phyloP scores from a whole-genome alignment of 2,888 invertebrate genomes.

The Psylliodes chrysocephalus region DNA sequence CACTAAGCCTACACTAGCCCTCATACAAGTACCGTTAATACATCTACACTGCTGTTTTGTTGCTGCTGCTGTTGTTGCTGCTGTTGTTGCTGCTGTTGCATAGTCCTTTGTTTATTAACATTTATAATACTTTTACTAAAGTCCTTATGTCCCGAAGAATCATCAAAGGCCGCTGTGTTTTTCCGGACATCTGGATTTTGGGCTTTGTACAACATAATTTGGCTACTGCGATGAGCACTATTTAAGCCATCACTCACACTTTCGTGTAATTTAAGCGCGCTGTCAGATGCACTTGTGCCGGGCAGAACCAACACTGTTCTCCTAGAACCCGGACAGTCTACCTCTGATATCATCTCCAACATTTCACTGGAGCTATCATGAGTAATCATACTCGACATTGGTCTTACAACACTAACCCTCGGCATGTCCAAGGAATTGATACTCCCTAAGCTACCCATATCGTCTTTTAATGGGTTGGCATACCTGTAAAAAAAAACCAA shows the following conservation, averaged over 20 bases:
- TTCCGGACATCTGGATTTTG: slow-evolving; percentile 87
- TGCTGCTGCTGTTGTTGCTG: slow-evolving; percentile 48
- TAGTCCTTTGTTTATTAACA: slow-evolving; percentile 65
- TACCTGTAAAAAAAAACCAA: slow-evolving; percentile 46
- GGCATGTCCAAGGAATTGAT: slow-evolving; percentile 63
- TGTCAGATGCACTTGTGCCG: slow-evolving; percentile 60
- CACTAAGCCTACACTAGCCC: slow-evolving; percentile 60
- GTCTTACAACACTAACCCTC: slow-evolving; percentile 63
- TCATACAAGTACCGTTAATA: slow-evolving; percentile 70
- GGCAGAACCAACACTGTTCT: slow-evolving; percentile 64
- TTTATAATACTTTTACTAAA: slow-evolving; percentile 80
- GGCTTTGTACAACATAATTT: slow-evolving; percentile 82
- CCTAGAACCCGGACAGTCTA: slow-evolving; percentile 65
- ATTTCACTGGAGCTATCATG: slow-evolving; percentile 69
- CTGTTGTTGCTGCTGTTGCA: slow-evolving; percentile 51
- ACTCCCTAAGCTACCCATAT: slow-evolving; percentile 60
- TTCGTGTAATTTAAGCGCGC: slow-evolving; percentile 57
- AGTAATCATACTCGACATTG: slow-evolving; percentile 63
- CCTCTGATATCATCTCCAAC: slow-evolving; percentile 72
- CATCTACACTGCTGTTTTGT: slow-evolving; percentile 62
- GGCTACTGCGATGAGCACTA: slow-evolving; percentile 68
- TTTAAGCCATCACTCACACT: slow-evolving; percentile 59
- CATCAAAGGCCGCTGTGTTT: slow-evolving; percentile 76
- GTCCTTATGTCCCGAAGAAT: slow-evolving; percentile 73
- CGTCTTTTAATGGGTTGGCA: slow-evolving; percentile 65